Conservation (phyloP, 2,797 vertebrate genomes). For the Brachyalestes nurse region DNA sequence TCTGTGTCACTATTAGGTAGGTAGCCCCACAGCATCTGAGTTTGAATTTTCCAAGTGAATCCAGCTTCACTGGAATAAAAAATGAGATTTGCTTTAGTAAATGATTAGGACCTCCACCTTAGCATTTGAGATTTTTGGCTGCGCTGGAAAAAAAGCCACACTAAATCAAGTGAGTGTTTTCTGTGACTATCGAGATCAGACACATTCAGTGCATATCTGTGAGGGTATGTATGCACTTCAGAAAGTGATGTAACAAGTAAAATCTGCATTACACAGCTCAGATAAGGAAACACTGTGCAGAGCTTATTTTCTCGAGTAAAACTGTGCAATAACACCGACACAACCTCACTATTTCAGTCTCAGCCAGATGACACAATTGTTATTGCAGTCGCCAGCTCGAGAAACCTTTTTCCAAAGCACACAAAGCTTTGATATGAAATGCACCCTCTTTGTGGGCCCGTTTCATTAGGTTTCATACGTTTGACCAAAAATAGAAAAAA, state of each 20-base stretch:
- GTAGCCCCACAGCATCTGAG: background rate
- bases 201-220: background rate
- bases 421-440: slow-evolving; percentile 43
- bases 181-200: background rate
- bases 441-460: slow-evolving; percentile 3
- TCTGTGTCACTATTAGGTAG: background rate
- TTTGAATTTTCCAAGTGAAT: background rate
- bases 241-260: slow-evolving; percentile 31
- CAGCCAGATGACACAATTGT: slow-evolving; percentile 38
- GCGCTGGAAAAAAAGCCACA: background rate
- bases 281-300: slow-evolving; percentile 33
- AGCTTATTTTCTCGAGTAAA: slow-evolving; percentile 11
- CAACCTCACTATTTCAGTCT: slow-evolving; percentile 26
- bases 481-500: slow-evolving; percentile 48
- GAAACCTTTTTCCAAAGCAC: slow-evolving; percentile 42
- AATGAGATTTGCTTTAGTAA: background rate
- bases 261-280: slow-evolving; percentile 33
- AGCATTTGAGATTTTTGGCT: background rate
- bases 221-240: background rate
- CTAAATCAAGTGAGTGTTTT: background rate
- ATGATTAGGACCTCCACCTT: background rate
- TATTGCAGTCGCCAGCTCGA: slow-evolving; percentile 40
- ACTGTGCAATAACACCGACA: slow-evolving; percentile 23
- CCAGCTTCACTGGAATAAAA: slow-evolving; percentile 4
- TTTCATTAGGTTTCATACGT: slow-evolving; percentile 21